Conservation (phyloP, 2,797 vertebrate genomes). For the Falco concolor region DNA sequence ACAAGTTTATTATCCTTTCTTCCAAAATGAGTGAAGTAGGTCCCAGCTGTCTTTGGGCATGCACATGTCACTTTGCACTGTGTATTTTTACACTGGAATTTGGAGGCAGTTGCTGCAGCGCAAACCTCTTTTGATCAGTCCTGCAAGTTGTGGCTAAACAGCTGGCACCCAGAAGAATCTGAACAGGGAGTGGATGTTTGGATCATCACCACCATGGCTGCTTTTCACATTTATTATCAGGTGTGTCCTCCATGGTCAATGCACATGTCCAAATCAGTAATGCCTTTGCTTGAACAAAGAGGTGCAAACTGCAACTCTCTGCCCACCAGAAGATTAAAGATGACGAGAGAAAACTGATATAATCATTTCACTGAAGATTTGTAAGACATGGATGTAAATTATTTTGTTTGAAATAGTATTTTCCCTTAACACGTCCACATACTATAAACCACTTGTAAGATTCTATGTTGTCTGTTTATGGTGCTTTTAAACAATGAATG, state of each 20-base stretch:
- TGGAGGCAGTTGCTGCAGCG: background rate
- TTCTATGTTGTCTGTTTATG: background rate
- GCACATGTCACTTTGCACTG: background rate
- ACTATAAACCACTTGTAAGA: no score
- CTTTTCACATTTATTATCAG: background rate
- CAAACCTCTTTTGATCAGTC: background rate
- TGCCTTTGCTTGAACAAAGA: background rate
- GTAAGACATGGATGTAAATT: background rate
- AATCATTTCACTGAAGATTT: background rate
- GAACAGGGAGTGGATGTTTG: background rate
- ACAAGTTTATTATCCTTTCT: background rate
- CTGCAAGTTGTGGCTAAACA: background rate
- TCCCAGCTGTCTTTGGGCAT: background rate
- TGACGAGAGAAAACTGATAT: background rate
- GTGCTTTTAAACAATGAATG: background rate
- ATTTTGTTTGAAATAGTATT: background rate
- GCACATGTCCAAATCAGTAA: background rate
- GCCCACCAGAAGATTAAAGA: background rate
- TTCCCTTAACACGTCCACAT: no score
- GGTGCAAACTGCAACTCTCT: background rate
- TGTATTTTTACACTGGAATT: background rate
- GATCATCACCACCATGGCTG: background rate
- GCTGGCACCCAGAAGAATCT: background rate
- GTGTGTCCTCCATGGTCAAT: background rate
- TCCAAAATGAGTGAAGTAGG: background rate